Evolutionary conservation across 2,888 invertebrate species (phyloP).

Genomic region (Flabesymbios commensalis): DNA sequence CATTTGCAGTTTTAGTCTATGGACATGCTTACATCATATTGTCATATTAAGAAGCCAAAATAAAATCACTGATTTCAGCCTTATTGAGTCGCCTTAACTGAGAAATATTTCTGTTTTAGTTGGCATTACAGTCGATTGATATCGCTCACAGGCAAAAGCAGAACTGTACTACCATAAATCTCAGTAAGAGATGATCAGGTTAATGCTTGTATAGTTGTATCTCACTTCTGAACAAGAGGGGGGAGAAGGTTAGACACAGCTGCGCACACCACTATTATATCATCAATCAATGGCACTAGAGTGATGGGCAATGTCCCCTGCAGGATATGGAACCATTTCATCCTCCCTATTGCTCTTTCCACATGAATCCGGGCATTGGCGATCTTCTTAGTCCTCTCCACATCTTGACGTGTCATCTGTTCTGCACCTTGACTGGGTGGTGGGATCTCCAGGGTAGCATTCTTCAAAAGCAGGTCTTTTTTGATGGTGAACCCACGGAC

Average conservation of each 20-base stretch:
- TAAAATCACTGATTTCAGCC: too few species aligned
- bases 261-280: slow-evolving; percentile 29
- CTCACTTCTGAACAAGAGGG: slow-evolving; percentile 20
- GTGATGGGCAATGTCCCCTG: slow-evolving; percentile 27
- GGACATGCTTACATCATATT: too few species aligned
- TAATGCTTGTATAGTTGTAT: too few species aligned
- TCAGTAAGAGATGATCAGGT: too few species aligned
- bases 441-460: slow-evolving; percentile 24
- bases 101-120: too few species aligned
- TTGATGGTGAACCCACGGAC: slow-evolving; percentile 36
- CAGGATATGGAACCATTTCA: slow-evolving; percentile 34
- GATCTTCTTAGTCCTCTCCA: slow-evolving; percentile 29
- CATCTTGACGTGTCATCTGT: slow-evolving; percentile 26
- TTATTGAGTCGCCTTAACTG: too few species aligned
- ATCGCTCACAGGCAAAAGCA: too few species aligned
- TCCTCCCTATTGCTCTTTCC: slow-evolving; percentile 33
- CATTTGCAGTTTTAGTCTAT: too few species aligned
- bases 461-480: slow-evolving; percentile 18
- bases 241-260: slow-evolving; percentile 26
- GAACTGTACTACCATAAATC: too few species aligned
- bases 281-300: slow-evolving; percentile 28
- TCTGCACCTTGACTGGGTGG: slow-evolving; percentile 27
- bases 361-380: slow-evolving; percentile 36
- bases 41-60: too few species aligned
- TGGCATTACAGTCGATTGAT: too few species aligned